Conservation (phyloP, 2,888 invertebrate species). For the Syritta pipiens region DNA sequence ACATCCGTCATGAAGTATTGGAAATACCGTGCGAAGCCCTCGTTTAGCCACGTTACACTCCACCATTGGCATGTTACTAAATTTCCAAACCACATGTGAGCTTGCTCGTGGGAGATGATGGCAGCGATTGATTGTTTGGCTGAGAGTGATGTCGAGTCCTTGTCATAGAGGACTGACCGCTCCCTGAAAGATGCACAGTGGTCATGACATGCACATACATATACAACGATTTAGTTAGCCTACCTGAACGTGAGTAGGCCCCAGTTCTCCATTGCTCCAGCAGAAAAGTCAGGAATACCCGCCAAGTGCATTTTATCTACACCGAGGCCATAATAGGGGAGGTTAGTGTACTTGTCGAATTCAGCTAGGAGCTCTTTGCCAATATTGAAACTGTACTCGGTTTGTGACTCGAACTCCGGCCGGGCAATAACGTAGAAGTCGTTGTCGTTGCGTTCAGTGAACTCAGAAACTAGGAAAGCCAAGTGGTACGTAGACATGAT, state of each 20-base stretch:
- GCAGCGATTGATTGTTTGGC: slow-evolving; percentile 83
- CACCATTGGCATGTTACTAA: slow-evolving; percentile 81
- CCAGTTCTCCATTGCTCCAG: slow-evolving; percentile 96
- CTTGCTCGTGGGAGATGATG: slow-evolving; percentile 80
- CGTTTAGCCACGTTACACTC: slow-evolving; percentile 83
- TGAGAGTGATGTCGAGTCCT: slow-evolving; percentile 81
- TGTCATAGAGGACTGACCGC: slow-evolving; percentile 84
- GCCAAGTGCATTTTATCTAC: slow-evolving; percentile 89
- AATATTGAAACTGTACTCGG: slow-evolving; percentile 84
- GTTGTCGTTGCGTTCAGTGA: slow-evolving; percentile 74
- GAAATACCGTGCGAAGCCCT: slow-evolving; percentile 86
- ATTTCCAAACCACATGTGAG: slow-evolving; percentile 86
- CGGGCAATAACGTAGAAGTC: slow-evolving; percentile 83
- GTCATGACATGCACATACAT: too few species aligned
- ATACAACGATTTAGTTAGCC: slow-evolving; percentile 74
- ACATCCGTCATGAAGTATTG: slow-evolving; percentile 83
- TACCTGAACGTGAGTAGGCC: slow-evolving; percentile 90
- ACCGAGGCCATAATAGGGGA: slow-evolving; percentile 81
- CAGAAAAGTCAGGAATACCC: slow-evolving; percentile 91
- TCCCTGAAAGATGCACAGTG: slow-evolving; percentile 90
- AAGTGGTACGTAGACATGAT: slow-evolving; percentile 90
- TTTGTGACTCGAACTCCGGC: slow-evolving; percentile 84
- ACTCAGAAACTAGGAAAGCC: slow-evolving; percentile 87
- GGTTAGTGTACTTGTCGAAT: slow-evolving; percentile 82
- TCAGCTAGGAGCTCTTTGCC: slow-evolving; percentile 81